Percentiles rank a stretch among this genome's conserved stretches.
Evolutionary conservation across 2,888 invertebrate genomes (phyloP).

Genomic region (Cataglyphis cursor): DNA sequence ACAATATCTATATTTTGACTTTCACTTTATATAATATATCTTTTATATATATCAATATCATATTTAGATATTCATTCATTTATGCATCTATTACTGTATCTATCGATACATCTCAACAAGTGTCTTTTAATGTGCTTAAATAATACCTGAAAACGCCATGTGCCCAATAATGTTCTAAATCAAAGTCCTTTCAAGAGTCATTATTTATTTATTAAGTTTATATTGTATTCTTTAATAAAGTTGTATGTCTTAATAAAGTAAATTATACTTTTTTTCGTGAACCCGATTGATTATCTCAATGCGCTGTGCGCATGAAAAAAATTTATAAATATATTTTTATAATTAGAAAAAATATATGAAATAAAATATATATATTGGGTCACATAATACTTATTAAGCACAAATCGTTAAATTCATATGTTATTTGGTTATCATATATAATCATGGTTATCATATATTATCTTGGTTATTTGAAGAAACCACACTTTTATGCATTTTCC

Average conservation of each 20-base stretch:
- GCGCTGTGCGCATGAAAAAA: not conserved
- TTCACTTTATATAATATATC: too few relatives aligned
- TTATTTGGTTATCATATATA: not conserved
- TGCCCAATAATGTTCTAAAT: not conserved
- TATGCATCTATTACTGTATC: not conserved
- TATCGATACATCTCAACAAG: not conserved
- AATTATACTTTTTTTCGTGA: not conserved
- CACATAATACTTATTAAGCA: not conserved
- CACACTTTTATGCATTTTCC: slow-evolving; percentile 7
- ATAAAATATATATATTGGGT: not conserved
- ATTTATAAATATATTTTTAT: not conserved
- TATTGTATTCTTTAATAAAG: not conserved
- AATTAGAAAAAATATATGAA: not conserved
- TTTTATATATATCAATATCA: not conserved
- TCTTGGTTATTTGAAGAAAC: not conserved
- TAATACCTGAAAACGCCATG: not conserved
- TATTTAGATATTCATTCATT: not conserved
- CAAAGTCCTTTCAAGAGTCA: not conserved
- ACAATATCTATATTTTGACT: not conserved
- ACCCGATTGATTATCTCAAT: not conserved
- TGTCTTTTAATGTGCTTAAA: not conserved
- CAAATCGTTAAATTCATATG: not conserved
- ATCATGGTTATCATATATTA: not conserved
- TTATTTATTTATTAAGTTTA: not conserved
- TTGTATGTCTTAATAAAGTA: not conserved